Evolutionary conservation across 1,140 invertebrate genomes (phyloP).

Genomic region (Anthonomus grandis): DNA sequence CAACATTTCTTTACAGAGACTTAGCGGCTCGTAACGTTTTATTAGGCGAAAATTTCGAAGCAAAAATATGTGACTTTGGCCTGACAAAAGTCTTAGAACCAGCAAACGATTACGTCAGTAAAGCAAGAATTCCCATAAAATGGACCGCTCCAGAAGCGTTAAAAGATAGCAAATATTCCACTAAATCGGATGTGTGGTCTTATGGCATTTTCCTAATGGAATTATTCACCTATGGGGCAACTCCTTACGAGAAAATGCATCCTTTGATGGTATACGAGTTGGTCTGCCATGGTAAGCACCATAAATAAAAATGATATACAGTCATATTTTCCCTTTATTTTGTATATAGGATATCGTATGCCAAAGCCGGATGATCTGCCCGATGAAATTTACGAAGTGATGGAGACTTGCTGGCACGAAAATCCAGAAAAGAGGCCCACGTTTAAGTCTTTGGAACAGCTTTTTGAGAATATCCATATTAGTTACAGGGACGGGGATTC

Average conservation of each 20-base stretch:
- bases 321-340: too few species aligned
- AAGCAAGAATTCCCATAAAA: slow-evolving; percentile 13
- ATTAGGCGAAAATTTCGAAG: background rate
- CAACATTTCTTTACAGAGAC: slow-evolving; percentile 5
- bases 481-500: background rate
- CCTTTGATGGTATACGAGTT: too few species aligned
- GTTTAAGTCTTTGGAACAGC: background rate
- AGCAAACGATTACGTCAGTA: slow-evolving; percentile 1
- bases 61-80: slow-evolving; percentile 23
- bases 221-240: slow-evolving; percentile 12
- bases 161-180: background rate
- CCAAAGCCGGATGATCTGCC: slow-evolving; percentile 1
- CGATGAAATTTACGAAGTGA: slow-evolving; percentile 4
- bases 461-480: slow-evolving; percentile 3
- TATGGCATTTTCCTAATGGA: slow-evolving; percentile 23
- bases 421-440: background rate
- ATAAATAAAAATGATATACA: too few species aligned
- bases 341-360: slow-evolving; percentile 5
- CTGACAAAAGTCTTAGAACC: slow-evolving; percentile 11
- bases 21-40: slow-evolving; percentile 12
- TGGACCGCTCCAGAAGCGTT: slow-evolving; percentile 20
- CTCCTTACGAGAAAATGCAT: slow-evolving; percentile 2
- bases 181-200: slow-evolving; percentile 22
- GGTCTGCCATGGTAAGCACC: too few species aligned
- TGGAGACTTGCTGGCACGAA: slow-evolving; percentile 2